Evolutionary conservation across 2,113 vertebrate species (phyloP), one percentile per base, ranked within the genome.

Genomic region (Cyprinodon variegatus): DNA sequence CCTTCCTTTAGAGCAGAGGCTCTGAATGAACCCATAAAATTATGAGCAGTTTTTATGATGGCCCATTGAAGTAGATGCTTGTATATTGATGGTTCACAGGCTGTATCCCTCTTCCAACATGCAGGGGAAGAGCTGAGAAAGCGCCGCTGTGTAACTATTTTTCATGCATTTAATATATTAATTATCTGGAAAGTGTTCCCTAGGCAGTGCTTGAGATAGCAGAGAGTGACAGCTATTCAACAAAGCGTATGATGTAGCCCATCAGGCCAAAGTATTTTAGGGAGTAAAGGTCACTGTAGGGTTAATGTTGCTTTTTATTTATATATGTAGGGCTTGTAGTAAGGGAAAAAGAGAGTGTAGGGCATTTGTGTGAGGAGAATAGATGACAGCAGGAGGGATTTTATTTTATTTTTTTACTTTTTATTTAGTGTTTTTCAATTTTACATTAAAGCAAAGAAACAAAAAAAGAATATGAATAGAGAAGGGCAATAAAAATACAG

Each of bases 131-230:
- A 95, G 93, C 93, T 92, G 93, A 94, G 93, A 93, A 95, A 90
- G 93, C 92, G 93, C 90, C 86, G 29, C 96, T 96, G 94, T 96
- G 95, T 97, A 99, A 98, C 97, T 99, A 98, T 99, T 99, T 99
- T 98, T 99, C 97, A 98, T 98, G 97, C 98, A 97, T 99, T 99
- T 98, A 99, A 99, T 99, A 98, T 99, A 99, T 99, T 99, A 99
- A 99, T 99, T 99, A 99, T 98, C 96, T 67, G 36, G 96, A 98
- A 98, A 99, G 98, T 98, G 97, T 96, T 99, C 98, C 98, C 98
- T 93, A 94, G 98, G 96, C 97, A 96, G 96, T 97, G 95, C 96
- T 99, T 96, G 94, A 96, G 94, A 96, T 96, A 84, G 95, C 95
- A 91, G 94, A 93, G 96, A 97, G 95, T 97, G 97, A 97, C 96